Evolutionary conservation across 2,888 invertebrate genomes (phyloP).

Genomic region (Leptopilina syphax): DNA sequence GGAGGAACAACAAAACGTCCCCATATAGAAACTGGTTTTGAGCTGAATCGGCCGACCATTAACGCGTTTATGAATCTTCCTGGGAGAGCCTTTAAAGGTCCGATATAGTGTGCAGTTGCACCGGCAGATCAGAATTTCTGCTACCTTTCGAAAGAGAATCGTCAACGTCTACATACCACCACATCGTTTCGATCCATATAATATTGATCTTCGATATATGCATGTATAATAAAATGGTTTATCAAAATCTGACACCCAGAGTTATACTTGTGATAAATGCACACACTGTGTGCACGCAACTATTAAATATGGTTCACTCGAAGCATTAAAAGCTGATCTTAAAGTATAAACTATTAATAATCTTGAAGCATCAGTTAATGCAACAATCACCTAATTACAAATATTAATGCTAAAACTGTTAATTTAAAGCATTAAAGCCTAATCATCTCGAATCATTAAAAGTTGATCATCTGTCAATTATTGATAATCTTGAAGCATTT

Average conservation of each 20-base stretch:
- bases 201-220: slow-evolving; percentile 10
- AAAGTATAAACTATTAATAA: too few species aligned
- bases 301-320: neutral
- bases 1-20: slow-evolving; percentile 36
- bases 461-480: too few species aligned
- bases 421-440: too few species aligned
- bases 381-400: too few species aligned
- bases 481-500: too few species aligned
- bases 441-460: too few species aligned
- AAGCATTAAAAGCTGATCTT: neutral
- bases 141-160: neutral
- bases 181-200: neutral
- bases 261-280: too few species aligned
- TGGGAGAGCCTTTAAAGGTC: slow-evolving; percentile 54
- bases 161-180: neutral
- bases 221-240: slow-evolving; percentile 11
- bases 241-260: slow-evolving; percentile 6
- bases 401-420: too few species aligned
- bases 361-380: too few species aligned
- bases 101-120: slow-evolving; percentile 1
- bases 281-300: neutral
- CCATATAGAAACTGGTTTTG: slow-evolving; percentile 59
- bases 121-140: slow-evolving; percentile 3
- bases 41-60: slow-evolving; percentile 51
- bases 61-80: slow-evolving; percentile 55